phyloP scores from a whole-genome alignment of 1,140 invertebrate genomes.

The Neomicropteryx cornuta region DNA sequence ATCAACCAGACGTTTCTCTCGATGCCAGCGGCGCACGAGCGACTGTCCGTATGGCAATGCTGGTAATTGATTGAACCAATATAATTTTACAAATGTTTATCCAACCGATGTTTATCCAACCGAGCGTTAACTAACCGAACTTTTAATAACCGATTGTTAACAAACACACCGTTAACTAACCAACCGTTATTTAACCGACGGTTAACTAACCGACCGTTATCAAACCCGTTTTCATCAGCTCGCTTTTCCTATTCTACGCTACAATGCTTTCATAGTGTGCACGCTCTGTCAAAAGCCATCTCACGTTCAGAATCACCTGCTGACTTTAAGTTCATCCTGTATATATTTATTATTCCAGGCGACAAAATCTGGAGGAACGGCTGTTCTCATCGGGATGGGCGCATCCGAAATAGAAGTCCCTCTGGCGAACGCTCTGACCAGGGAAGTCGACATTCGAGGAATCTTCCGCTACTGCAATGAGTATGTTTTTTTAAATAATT shows the following conservation, averaged over 20 bases:
- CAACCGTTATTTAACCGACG: too few species aligned
- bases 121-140: too few species aligned
- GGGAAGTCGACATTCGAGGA: conserved; percentile 86
- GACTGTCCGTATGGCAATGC: conserved; percentile 64
- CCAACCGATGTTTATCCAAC: too few species aligned
- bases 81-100: neutral
- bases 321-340: too few species aligned
- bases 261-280: too few species aligned
- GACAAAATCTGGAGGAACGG: conserved; percentile 71
- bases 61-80: conserved; percentile 40
- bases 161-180: too few species aligned
- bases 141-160: too few species aligned
- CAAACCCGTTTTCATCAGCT: too few species aligned
- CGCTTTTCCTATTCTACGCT: too few species aligned
- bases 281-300: too few species aligned
- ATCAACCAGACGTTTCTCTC: conserved; percentile 64
- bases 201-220: too few species aligned
- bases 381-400: conserved; percentile 81
- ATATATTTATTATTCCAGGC: conserved; percentile 54
- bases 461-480: conserved; percentile 88
- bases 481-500: conserved; percentile 37
- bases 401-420: conserved; percentile 68
- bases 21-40: conserved; percentile 81
- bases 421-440: conserved; percentile 61
- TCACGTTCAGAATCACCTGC: too few species aligned